Conservation (phyloP, 2,797 vertebrate species). For the Astyanax mexicanus region DNA sequence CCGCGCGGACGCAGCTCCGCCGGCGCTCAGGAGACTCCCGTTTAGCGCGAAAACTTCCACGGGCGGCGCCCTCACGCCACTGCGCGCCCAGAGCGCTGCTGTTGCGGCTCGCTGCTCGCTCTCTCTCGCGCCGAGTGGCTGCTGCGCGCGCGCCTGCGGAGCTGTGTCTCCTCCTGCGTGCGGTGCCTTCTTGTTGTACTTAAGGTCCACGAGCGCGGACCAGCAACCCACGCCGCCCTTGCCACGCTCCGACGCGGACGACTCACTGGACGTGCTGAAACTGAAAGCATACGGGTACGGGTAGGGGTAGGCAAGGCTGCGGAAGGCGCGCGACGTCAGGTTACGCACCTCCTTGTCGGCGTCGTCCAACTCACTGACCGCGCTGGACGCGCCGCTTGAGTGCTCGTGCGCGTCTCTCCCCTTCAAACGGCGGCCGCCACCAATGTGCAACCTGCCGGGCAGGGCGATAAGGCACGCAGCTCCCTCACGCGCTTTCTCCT, state of each 20-base stretch:
- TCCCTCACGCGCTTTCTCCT: slow-evolving; percentile 72
- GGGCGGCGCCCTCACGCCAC: slow-evolving; percentile 74
- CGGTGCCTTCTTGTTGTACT: slow-evolving; percentile 77
- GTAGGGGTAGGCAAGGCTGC: slow-evolving; percentile 90
- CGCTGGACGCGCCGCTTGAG: slow-evolving; percentile 91
- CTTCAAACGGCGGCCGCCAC: slow-evolving; percentile 69
- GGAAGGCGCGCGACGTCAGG: slow-evolving; percentile 90
- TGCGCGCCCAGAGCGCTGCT: slow-evolving; percentile 51
- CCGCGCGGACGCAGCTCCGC: slow-evolving; percentile 24
- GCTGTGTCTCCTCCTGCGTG: neutral
- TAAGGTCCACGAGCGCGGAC: slow-evolving; percentile 91
- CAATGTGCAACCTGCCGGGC: slow-evolving; percentile 84
- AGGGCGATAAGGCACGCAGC: slow-evolving; percentile 78
- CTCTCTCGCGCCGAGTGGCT: slow-evolving; percentile 42
- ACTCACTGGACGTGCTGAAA: slow-evolving; percentile 89
- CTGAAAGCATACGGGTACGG: slow-evolving; percentile 79
- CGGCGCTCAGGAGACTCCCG: slow-evolving; percentile 48
- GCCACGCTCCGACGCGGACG: slow-evolving; percentile 86
- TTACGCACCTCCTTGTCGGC: slow-evolving; percentile 95
- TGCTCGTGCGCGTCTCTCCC: slow-evolving; percentile 80
- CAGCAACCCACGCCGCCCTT: slow-evolving; percentile 86
- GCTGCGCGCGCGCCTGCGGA: neutral
- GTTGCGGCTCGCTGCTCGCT: slow-evolving; percentile 60
- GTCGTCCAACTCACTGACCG: slow-evolving; percentile 93
- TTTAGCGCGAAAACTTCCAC: slow-evolving; percentile 81